Evolutionary conservation across 2,888 invertebrate species (phyloP).

Genomic region (Hyposoter didymator): DNA sequence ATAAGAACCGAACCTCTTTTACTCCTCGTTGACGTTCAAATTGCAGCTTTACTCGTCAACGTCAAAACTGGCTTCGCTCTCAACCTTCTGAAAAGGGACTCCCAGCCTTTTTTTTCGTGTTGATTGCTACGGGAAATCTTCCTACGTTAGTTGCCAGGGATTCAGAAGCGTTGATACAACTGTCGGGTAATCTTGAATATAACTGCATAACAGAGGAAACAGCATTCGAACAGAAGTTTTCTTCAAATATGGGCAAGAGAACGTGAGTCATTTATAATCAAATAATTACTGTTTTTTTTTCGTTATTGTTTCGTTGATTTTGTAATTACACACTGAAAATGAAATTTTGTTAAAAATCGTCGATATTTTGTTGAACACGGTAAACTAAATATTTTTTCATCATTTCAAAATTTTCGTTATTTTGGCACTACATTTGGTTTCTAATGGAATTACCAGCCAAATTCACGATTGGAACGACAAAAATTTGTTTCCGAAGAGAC

Average conservation of each 20-base stretch:
- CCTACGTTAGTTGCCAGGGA: neutral
- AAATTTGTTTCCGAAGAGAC: too few relatives aligned
- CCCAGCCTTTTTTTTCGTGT: neutral
- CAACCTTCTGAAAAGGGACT: neutral
- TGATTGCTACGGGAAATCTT: neutral
- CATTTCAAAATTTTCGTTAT: too few relatives aligned
- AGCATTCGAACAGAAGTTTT: neutral
- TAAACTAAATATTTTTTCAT: too few relatives aligned
- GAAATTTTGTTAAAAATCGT: too few relatives aligned
- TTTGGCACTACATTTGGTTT: too few relatives aligned
- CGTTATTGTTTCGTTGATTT: neutral
- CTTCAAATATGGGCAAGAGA: neutral
- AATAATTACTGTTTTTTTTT: neutral
- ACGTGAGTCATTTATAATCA: neutral
- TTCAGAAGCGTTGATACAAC: neutral
- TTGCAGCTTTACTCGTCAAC: conserved; percentile 25
- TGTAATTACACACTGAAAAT: too few relatives aligned
- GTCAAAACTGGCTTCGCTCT: conserved; percentile 2
- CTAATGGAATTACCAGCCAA: too few relatives aligned
- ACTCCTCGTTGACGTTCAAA: conserved; percentile 26
- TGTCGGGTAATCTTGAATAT: neutral
- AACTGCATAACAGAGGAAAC: neutral
- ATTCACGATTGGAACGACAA: too few relatives aligned
- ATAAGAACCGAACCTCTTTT: conserved; percentile 1
- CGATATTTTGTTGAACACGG: too few relatives aligned